Conservation (phyloP, 2,888 invertebrate species). For the Chrysolina americana region DNA sequence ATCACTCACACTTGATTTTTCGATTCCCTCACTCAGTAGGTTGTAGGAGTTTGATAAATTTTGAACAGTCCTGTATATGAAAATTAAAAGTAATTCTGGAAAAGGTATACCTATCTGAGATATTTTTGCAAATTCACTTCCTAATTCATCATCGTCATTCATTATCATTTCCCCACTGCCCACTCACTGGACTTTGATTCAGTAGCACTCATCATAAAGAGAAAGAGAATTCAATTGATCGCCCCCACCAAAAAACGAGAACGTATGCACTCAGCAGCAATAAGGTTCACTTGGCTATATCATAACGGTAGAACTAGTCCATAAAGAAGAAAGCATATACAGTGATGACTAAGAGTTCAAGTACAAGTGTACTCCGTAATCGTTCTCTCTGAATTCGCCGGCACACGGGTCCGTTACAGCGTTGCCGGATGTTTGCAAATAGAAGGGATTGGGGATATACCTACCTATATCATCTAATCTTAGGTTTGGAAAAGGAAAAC, state of each 20-base stretch:
- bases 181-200: background rate
- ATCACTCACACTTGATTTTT: no score
- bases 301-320: background rate
- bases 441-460: background rate
- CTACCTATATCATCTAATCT: no score
- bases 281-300: background rate
- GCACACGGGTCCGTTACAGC: background rate
- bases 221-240: constrained; percentile 7
- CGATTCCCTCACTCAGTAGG: no score
- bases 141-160: background rate
- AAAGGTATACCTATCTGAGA: no score
- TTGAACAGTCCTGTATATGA: no score
- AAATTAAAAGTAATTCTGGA: no score
- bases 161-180: no score
- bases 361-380: constrained; percentile 12
- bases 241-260: background rate
- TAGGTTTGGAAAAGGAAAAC: no score
- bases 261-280: constrained; percentile 5
- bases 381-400: background rate
- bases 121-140: background rate
- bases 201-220: background rate
- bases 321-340: background rate
- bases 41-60: no score
- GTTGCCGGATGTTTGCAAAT: constrained; percentile 1
- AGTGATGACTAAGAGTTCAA: constrained; percentile 13